Base-by-base conservation (phyloP, 2,888 invertebrate species). In the Argyra leucocephala region DNA sequence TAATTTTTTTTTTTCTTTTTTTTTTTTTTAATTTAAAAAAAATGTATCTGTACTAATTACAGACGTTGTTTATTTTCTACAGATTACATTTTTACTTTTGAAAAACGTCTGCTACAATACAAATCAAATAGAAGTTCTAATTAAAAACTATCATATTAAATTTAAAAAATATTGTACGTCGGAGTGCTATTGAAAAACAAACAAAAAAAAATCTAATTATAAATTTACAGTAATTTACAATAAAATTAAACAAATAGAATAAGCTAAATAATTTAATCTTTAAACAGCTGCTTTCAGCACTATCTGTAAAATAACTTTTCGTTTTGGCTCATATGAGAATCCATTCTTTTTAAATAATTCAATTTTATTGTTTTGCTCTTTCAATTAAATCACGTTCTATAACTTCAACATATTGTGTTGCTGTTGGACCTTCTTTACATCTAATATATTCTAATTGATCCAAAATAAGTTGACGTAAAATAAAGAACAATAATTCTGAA, bases 401-500 rank as follows among this genome's bases (percentile, higher is more conserved):
- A 67, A 98, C 87, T 81, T 96, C 93, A 21, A 98, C 87, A 23
- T 87, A n/a, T n/a, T 87, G 85, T 0, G 86, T 81, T 65, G 87
- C 85, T 0, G 83, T 83, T 62, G 85, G 85, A 64, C 89, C 88
- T 71, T 85, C 85, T 6, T 86, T 76, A 64, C 87, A 85, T 69
- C 89, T 82, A 82, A 91, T 87, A 77, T 92, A 96, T 0, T 91
- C 86, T 66, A 95, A 81, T 75, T 96, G 94, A 79, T 98, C 97
- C 76, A 93, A 86, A 0, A 93, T 88, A 66, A 99, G 84, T 75
- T 98, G 96, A 23, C 96, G 89, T 64, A 99, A 83, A 70, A 98
- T 89, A 80, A 96, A 99, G 81, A 96, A 92, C 0, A 99, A 82
- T 24, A 99, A 83, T 76, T 99, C 98, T 73, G 95, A 93, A 82